Base-by-base conservation (phyloP, 1,140 invertebrate species). In the Drosophila erecta region DNA sequence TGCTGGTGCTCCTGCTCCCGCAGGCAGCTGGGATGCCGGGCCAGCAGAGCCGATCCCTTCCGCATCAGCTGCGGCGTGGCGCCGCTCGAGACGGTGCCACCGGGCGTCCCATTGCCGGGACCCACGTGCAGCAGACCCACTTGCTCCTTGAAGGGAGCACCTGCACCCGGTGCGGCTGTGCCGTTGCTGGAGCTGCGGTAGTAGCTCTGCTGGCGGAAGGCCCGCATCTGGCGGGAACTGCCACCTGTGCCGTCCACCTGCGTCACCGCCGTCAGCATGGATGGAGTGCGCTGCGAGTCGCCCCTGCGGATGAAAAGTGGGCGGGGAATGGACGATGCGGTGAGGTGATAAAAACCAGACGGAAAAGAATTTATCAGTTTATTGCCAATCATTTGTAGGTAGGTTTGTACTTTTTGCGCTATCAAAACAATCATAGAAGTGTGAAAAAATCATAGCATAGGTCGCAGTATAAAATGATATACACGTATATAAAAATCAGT, bases 241-340 rank as follows among this genome's bases (percentile, higher is more conserved):
- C 86, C 75, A 1, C 80, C 85, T 44, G 73, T 71, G 12, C 76
- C 79, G 47, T 92, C 91, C 51, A 92, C 74, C 54, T 92, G 91
- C 11, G 91, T 92, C n/a, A 91, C 85, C 8, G 89, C 91, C 12
- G 91, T 92, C 43, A 90, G 41, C 85, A 92, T 89, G 10, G 91
- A 92, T 10, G 85, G 90, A 12, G 90, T 92, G 46, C 91, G 83
- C 58, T 92, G 90, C 4, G 91, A 92, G 55, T 92, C 89, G 30
- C 85, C 91, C 81, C 91, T 92, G 44, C 15, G 54, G 41, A 67
- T 54, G 51, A 12, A 33, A 54, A 54, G 10, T 33, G 44, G 15
- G 27, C 7, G 27, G 53, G 30, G 62, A 38, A 30, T 35, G 35
- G 60, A 20, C 33, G 35, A 35, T 65, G 59, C 4, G 46, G 44